Conservation (phyloP, 2,113 vertebrate species). For the Nothoprocta perdicaria region DNA sequence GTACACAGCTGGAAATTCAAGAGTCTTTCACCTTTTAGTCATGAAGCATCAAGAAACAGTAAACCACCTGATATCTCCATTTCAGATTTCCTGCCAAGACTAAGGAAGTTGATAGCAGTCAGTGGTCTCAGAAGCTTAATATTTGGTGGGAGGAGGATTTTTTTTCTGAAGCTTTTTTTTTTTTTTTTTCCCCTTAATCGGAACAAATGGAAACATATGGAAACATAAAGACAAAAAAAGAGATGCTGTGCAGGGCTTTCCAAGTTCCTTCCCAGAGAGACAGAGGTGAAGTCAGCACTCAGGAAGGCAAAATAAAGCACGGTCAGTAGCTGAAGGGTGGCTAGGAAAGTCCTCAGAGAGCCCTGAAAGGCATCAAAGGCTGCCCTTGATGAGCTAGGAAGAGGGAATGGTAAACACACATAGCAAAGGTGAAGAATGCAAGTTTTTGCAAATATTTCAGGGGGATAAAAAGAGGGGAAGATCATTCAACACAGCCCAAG, state of each 20-base stretch:
- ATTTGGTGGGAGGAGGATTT: accelerated
- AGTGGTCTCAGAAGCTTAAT: background rate
- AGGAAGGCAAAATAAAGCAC: background rate
- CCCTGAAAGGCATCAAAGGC: background rate
- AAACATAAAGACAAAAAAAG: background rate
- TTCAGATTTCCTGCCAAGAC: background rate
- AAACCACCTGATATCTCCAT: background rate
- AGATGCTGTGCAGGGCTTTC: background rate
- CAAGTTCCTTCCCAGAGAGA: background rate
- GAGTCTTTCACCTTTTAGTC: background rate
- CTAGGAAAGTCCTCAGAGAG: background rate
- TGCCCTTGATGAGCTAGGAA: background rate
- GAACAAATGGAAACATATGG: background rate
- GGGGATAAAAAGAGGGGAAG: background rate
- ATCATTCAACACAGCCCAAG: background rate
- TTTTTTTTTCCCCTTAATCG: background rate
- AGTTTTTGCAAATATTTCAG: background rate
- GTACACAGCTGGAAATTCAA: background rate
- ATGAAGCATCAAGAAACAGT: background rate
- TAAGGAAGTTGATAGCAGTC: background rate
- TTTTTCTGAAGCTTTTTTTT: background rate
- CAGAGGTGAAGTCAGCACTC: too few species aligned
- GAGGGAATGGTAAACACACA: background rate
- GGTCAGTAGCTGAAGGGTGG: background rate
- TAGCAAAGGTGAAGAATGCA: background rate